These are phyloP conservation scores for Lasioglossum lativentre DNA, from an alignment of 2,888 invertebrate species.

Conservation along the genomic window DNA sequence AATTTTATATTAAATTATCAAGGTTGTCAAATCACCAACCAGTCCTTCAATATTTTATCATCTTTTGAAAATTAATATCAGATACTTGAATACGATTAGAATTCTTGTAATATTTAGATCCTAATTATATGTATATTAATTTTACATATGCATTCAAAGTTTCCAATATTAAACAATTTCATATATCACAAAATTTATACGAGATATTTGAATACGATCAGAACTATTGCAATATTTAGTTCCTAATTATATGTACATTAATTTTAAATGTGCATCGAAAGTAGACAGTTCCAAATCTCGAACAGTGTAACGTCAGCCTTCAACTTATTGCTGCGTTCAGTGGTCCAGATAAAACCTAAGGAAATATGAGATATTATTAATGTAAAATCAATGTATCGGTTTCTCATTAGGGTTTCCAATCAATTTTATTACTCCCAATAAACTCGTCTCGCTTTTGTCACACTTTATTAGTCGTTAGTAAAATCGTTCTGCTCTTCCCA, in stretches of 20 bases:
- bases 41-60: no score
- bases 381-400: slow-evolving; percentile 10
- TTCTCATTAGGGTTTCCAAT: background rate
- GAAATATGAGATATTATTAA: background rate
- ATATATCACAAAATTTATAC: background rate
- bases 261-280: background rate
- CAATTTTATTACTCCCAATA: background rate
- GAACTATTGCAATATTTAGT: background rate
- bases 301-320: background rate
- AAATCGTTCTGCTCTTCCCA: background rate
- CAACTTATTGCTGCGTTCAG: background rate
- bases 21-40: no score
- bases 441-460: background rate
- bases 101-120: no score
- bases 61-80: no score
- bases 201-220: background rate
- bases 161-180: no score
- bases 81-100: no score
- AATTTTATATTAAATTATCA: no score
- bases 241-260: background rate
- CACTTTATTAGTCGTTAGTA: background rate
- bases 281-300: background rate
- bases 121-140: no score
- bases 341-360: background rate
- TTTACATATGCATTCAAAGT: no score